These are phyloP conservation scores for Pyrocoelia pectoralis DNA, from an alignment of 2,888 invertebrate species.

Conservation along the genomic window DNA sequence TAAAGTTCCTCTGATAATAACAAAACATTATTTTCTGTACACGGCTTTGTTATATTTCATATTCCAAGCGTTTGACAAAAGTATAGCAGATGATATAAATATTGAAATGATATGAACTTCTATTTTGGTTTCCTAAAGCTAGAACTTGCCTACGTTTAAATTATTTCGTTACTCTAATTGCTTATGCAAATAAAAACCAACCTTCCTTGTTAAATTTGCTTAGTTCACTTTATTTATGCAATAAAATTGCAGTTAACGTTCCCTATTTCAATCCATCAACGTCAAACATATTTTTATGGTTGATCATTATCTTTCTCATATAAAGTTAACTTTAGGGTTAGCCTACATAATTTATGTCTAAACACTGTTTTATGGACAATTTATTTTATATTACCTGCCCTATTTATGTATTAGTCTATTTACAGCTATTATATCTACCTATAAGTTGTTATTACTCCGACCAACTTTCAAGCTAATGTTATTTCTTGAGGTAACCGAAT, in stretches of 20 bases:
- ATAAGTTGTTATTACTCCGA: neutral
- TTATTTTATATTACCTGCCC: constrained; percentile 8
- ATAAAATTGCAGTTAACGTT: constrained; percentile 26
- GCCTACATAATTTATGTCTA: constrained; percentile 21
- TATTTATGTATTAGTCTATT: constrained; percentile 1
- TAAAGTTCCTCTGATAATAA: neutral
- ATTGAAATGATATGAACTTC: neutral
- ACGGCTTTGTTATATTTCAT: neutral
- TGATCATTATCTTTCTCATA: constrained; percentile 26
- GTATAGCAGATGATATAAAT: neutral
- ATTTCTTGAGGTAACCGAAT: too few species aligned
- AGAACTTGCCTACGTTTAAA: neutral
- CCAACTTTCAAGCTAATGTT: neutral
- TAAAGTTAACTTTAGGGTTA: constrained; percentile 25
- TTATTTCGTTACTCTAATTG: neutral
- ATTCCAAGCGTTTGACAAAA: neutral
- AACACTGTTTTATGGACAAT: constrained; percentile 23
- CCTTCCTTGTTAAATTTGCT: constrained; percentile 15
- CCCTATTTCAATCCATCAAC: constrained; percentile 30
- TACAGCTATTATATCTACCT: neutral
- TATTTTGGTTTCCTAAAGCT: neutral
- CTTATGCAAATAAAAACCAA: neutral
- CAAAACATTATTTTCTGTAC: neutral
- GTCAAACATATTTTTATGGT: constrained; percentile 28
- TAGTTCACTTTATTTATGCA: constrained; percentile 19